A percentile compares a stretch with the other conserved stretches of the same genome.
Conservation (phyloP, 2,888 invertebrate genomes). For the Trilocha varians region DNA sequence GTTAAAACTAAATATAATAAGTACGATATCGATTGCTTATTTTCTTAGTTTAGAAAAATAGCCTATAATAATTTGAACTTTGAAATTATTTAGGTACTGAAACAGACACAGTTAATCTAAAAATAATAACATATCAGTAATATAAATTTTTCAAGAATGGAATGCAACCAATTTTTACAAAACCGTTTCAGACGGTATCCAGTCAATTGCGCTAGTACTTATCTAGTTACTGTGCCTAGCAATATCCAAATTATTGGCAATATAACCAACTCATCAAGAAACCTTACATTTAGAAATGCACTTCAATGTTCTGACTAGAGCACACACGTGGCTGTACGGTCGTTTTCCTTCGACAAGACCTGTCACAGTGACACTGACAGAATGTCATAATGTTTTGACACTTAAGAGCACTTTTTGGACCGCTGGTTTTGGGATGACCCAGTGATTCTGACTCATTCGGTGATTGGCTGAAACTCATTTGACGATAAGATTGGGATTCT, state of each 20-base stretch:
- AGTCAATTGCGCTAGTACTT: too few relatives aligned
- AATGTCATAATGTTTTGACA: not conserved
- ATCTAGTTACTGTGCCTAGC: too few relatives aligned
- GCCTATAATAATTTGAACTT: not conserved
- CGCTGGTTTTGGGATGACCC: conserved; percentile 14
- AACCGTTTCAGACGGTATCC: too few relatives aligned
- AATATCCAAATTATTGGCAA: too few relatives aligned
- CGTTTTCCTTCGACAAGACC: conserved; percentile 15
- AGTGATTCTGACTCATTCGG: conserved; percentile 21
- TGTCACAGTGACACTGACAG: too few relatives aligned
- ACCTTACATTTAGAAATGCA: conserved; percentile 30
- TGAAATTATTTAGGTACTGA: not conserved
- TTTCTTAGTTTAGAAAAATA: conserved; percentile 9
- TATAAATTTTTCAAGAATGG: too few relatives aligned
- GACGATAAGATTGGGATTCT: conserved; percentile 41
- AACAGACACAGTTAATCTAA: too few relatives aligned
- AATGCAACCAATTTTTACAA: too few relatives aligned
- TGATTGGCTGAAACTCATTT: conserved; percentile 38
- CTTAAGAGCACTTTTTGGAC: not conserved
- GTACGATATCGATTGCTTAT: conserved; percentile 2
- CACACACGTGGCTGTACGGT: conserved; percentile 38
- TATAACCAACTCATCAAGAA: too few relatives aligned
- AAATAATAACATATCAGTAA: not conserved
- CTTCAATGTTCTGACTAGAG: conserved; percentile 55
- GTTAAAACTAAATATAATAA: not conserved